These are phyloP conservation scores for Leptocoma aspasia DNA, from an alignment of 2,113 vertebrate genomes.

Conservation along the genomic window DNA sequence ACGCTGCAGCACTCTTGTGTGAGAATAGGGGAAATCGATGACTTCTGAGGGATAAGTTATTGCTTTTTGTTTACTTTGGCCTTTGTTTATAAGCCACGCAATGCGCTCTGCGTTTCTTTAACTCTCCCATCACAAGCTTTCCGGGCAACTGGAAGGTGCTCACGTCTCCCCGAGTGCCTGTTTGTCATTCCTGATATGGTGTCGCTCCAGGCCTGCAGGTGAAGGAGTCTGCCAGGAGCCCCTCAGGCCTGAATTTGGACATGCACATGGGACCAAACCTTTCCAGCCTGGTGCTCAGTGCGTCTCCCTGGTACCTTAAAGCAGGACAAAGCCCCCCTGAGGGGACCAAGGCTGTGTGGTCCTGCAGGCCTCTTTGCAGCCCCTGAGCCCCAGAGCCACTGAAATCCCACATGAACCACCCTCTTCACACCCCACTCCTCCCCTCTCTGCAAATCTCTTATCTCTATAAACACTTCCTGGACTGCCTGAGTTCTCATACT, in stretches of 20 bases:
- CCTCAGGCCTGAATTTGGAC: background rate
- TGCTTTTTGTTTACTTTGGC: constrained; percentile 43
- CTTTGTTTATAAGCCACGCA: constrained; percentile 35
- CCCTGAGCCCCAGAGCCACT: background rate
- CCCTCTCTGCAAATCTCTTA: constrained; percentile 26
- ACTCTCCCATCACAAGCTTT: background rate
- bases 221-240: background rate
- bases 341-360: background rate
- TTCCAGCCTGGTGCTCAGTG: background rate
- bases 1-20: background rate
- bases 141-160: background rate
- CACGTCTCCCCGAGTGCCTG: background rate
- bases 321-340: background rate
- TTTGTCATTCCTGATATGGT: background rate
- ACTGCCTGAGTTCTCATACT: constrained; percentile 46
- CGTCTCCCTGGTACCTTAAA: background rate
- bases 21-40: constrained; percentile 56
- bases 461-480: constrained; percentile 57
- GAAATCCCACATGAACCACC: background rate
- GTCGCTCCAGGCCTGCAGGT: background rate
- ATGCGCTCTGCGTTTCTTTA: background rate
- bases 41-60: constrained; percentile 39
- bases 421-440: background rate
- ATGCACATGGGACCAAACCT: rapidly evolving
- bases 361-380: background rate